phyloP scores from a whole-genome alignment of 2,113 vertebrate genomes.

The Peromyscus leucopus region DNA sequence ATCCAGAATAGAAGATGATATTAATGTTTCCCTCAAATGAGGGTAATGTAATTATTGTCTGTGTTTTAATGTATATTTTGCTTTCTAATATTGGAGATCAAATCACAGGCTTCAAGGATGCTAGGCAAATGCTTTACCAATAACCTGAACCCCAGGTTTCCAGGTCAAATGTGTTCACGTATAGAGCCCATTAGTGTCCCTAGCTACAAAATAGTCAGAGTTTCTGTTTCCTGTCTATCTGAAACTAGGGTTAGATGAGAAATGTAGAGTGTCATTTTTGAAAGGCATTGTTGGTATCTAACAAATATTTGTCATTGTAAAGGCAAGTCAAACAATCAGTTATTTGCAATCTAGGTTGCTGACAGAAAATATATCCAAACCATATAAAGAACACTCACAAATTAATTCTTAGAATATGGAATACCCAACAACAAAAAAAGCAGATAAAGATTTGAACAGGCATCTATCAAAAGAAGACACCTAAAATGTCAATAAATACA shows the following conservation, averaged over 20 bases:
- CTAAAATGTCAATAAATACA: slow-evolving; percentile 44
- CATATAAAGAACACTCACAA: not conserved
- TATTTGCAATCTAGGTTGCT: not conserved
- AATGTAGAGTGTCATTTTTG: not conserved
- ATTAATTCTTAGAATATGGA: slow-evolving; percentile 15
- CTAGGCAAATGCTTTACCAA: not conserved
- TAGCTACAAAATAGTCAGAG: slow-evolving; percentile 32
- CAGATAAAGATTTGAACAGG: slow-evolving; percentile 38
- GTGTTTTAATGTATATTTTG: not conserved
- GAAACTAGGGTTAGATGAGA: slow-evolving; percentile 6
- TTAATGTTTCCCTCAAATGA: not conserved
- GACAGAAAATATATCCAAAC: not conserved
- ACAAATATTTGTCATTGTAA: slow-evolving; percentile 11
- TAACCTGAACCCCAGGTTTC: not conserved
- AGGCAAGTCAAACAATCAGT: not conserved
- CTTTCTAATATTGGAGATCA: not conserved
- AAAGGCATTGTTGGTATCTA: not conserved
- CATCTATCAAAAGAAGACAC: slow-evolving; percentile 8
- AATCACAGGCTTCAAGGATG: not conserved
- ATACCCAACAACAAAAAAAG: slow-evolving; percentile 21
- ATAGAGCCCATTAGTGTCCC: not conserved
- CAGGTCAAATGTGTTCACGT: not conserved
- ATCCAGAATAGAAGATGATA: slow-evolving; percentile 18
- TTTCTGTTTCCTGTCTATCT: not conserved
- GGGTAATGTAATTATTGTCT: not conserved